These are phyloP conservation scores for Agrilus mali DNA, from an alignment of 2,888 invertebrate species.

Conservation along the genomic window DNA sequence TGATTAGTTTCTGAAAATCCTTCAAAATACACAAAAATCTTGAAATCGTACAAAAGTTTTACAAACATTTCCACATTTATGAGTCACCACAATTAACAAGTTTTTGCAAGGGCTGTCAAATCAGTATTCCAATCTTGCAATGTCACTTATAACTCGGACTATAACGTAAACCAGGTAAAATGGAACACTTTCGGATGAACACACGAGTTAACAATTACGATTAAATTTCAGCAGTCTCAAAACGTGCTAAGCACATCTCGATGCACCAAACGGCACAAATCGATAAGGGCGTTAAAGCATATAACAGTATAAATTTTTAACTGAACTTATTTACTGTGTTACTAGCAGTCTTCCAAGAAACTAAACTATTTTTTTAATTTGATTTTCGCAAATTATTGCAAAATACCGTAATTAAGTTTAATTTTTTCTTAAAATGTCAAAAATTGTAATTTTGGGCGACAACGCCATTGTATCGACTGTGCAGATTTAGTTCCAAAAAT, in stretches of 20 bases:
- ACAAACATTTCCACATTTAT: constrained; percentile 10
- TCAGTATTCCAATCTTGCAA: constrained; percentile 14
- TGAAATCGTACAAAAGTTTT: background rate
- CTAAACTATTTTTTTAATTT: too few relatives aligned
- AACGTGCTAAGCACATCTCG: constrained; percentile 26
- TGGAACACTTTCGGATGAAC: constrained; percentile 8
- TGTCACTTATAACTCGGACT: constrained; percentile 16
- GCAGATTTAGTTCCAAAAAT: constrained; percentile 26
- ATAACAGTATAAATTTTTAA: background rate
- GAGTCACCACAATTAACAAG: constrained; percentile 7
- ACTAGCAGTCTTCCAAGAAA: too few relatives aligned
- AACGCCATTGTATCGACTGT: constrained; percentile 37
- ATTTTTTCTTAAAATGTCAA: constrained; percentile 14
- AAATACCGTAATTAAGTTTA: background rate
- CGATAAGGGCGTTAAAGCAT: constrained; percentile 35
- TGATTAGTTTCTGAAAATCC: too few relatives aligned
- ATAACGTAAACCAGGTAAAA: constrained; percentile 2
- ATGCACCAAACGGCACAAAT: constrained; percentile 32
- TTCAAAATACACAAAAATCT: background rate
- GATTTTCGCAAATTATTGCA: too few relatives aligned
- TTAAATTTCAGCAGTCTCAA: constrained; percentile 12
- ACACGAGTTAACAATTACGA: constrained; percentile 1
- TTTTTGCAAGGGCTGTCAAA: constrained; percentile 15
- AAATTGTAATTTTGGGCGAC: constrained; percentile 24
- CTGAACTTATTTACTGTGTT: too few relatives aligned